Evolutionary conservation across 35 echinoderm and acorn worm genomes (phyloP), one percentile per base, ranked within the genome.

Genomic region (Apostichopus parvimensis): DNA sequence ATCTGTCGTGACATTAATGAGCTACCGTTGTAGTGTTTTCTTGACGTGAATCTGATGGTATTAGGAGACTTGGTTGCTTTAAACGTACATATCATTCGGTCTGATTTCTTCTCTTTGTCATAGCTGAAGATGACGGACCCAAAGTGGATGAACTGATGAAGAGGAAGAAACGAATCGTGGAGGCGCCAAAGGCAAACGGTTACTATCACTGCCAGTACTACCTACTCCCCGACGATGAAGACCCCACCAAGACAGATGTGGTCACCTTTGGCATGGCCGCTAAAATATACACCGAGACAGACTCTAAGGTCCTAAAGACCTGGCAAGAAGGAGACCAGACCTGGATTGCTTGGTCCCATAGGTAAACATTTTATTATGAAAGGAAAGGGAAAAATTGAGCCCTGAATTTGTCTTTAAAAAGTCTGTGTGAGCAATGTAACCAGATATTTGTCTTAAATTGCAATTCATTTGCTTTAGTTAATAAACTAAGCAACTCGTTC

Each of bases 241-340:
- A 99, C 12, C 91, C 97, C 6, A 94, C 92, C 60, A 96, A 84
- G 68, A 96, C 97, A 53, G 97, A 99, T 73, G 95, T 99, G 21
- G 97, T 99, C 2, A 99, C 97, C 12, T 99, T 99, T 90, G 97
- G 97, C 53, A 99, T 99, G 97, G 97, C 97, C 13, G 97, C 97
- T 24, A 99, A 99, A 93, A 99, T 99, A 79, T 99, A 99, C 89
- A 99, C 97, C 7, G 97, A 99, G 12, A 90, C 91, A 90, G 97
- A 99, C 34, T 96, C 95, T n/a, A 99, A 99, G 92, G 97, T 99
- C 71, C 91, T 99, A 56, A 99, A 99, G 75, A 99, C 97, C 7
- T 99, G 97, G 97, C 97, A 99, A 59, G 97, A 99, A 79, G 95
- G 95, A 23, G 92, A 98, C n/a, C 95, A 95, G 54, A 99, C 97